Evolutionary conservation across 2,888 invertebrate genomes (phyloP).

Genomic region (Apantesis nais): DNA sequence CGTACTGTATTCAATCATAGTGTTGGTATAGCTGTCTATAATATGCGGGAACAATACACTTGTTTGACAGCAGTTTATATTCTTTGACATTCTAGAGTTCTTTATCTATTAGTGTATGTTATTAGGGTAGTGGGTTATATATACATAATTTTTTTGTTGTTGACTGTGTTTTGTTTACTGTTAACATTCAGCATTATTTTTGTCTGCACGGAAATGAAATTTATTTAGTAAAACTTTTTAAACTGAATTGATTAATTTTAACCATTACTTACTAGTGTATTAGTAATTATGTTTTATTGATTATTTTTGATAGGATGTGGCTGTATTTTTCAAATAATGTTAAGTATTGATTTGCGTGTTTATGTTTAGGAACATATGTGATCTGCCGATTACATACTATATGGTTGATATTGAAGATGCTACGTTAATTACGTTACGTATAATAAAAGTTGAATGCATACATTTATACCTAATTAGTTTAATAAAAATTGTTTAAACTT

Average conservation of each 20-base stretch:
- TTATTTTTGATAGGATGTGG: background rate
- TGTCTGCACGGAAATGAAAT: background rate
- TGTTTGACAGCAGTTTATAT: background rate
- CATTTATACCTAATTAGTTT: background rate
- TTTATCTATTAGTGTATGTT: background rate
- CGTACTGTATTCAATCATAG: conserved; percentile 24
- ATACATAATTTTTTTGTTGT: background rate
- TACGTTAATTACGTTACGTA: no score
- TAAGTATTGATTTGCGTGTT: no score
- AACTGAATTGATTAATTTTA: background rate
- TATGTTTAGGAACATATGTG: background rate
- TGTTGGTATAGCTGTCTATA: conserved; percentile 8
- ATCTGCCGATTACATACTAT: background rate
- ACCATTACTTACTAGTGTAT: background rate
- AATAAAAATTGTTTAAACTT: background rate
- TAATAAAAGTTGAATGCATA: background rate
- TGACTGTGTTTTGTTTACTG: conserved; percentile 1
- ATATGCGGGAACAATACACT: conserved; percentile 2
- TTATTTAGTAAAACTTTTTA: background rate
- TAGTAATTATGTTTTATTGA: background rate
- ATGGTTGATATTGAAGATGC: no score
- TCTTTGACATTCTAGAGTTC: background rate
- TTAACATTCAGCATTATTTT: background rate
- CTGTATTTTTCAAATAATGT: background rate
- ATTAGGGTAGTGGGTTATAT: background rate